A percentile compares a stretch with the other conserved stretches of the same genome.
Conservation (phyloP, 2,888 invertebrate species). For the Allophyes oxyacanthae region DNA sequence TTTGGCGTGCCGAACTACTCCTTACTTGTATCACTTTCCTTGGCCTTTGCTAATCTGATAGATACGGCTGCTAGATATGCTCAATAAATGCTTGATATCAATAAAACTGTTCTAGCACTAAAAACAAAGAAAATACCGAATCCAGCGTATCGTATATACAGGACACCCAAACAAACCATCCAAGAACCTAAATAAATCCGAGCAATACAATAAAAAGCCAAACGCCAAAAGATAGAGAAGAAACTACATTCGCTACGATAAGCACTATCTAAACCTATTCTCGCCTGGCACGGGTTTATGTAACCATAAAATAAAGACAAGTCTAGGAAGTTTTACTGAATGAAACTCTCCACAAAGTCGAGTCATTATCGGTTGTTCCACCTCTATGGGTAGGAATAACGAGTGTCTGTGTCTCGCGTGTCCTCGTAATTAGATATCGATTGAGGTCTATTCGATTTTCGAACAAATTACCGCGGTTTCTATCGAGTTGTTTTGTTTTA, state of each 20-base stretch:
- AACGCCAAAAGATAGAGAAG: constrained; percentile 15
- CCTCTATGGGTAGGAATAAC: constrained; percentile 70
- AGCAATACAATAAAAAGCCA: constrained; percentile 15
- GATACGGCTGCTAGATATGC: no score
- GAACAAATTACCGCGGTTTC: constrained; percentile 43
- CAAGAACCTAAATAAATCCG: constrained; percentile 7
- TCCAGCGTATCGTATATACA: background rate
- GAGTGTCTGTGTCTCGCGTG: constrained; percentile 55
- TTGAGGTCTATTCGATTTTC: constrained; percentile 49
- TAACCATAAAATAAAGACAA: constrained; percentile 27
- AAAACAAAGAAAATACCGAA: no score
- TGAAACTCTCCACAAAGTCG: constrained; percentile 28
- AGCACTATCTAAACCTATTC: constrained; percentile 9
- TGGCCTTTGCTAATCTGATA: no score
- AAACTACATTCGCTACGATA: constrained; percentile 19
- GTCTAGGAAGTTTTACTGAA: constrained; percentile 32
- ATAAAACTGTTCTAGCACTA: no score
- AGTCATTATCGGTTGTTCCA: constrained; percentile 64
- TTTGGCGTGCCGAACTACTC: no score
- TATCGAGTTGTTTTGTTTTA: constrained; percentile 42
- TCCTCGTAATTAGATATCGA: constrained; percentile 58
- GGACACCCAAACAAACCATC: background rate
- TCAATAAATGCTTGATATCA: no score
- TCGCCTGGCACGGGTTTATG: constrained; percentile 20
- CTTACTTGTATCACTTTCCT: no score